Conservation (phyloP, 2,797 vertebrate genomes). For the Anas capensis region DNA sequence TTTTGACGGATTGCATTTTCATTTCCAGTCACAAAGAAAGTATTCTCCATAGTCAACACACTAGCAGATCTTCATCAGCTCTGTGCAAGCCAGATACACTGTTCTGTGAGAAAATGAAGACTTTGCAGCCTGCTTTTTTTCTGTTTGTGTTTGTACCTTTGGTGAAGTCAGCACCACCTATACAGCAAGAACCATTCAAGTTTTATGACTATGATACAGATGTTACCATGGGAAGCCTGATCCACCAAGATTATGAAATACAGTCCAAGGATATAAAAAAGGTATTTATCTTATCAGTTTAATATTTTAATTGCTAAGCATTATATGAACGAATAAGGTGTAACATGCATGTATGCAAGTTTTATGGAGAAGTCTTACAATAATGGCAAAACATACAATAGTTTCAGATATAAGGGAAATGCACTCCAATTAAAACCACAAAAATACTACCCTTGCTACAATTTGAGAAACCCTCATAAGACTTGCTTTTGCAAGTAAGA, state of each 20-base stretch:
- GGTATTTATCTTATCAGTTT: conserved; percentile 79
- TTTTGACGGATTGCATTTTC: conserved; percentile 86
- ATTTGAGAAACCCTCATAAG: background rate
- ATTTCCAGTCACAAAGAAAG: conserved; percentile 82
- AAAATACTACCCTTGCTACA: background rate
- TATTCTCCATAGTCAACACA: conserved; percentile 75
- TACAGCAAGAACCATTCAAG: conserved; percentile 60
- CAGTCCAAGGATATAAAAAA: conserved; percentile 74
- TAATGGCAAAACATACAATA: background rate
- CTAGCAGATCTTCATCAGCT: conserved; percentile 61
- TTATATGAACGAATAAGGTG: background rate
- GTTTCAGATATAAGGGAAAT: background rate
- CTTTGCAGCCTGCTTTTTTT: conserved; percentile 79
- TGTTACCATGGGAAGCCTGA: conserved; percentile 58
- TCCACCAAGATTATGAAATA: conserved; percentile 76
- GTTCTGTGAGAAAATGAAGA: conserved; percentile 79
- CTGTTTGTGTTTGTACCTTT: conserved; percentile 80
- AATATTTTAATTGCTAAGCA: conserved; percentile 13
- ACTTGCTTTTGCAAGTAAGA: background rate
- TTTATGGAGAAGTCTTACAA: background rate
- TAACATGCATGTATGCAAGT: conserved; percentile 15
- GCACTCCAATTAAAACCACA: conserved; percentile 20
- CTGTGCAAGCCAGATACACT: conserved; percentile 63
- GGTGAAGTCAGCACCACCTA: conserved; percentile 81
- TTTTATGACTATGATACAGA: conserved; percentile 72